These are phyloP conservation scores for Cyclura pinguis DNA, from an alignment of 2,797 vertebrate genomes.

Conservation along the genomic window DNA sequence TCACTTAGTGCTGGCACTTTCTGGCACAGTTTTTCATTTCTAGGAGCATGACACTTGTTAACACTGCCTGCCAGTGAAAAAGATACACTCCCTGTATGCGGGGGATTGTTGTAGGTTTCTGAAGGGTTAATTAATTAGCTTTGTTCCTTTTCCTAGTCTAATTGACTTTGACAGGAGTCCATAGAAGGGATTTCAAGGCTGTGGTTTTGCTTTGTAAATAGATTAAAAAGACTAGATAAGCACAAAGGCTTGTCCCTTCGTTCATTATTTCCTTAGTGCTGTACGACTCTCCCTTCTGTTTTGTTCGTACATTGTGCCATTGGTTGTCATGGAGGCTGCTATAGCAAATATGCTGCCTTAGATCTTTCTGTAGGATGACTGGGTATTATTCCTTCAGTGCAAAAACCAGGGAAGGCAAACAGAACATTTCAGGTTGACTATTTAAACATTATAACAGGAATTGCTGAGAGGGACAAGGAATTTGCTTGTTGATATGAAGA, in stretches of 20 bases:
- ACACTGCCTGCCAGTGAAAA: not conserved
- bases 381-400: slow-evolving; percentile 7
- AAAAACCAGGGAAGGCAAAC: not conserved
- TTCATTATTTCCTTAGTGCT: slow-evolving; percentile 23
- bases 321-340: slow-evolving; percentile 42
- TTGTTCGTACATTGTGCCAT: slow-evolving; percentile 32
- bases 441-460: slow-evolving; percentile 6
- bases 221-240: slow-evolving; percentile 22
- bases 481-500: not conserved
- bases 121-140: slow-evolving; percentile 16
- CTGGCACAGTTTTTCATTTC: slow-evolving; percentile 4
- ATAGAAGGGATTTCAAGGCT: slow-evolving; percentile 26
- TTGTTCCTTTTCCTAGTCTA: not conserved
- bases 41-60: not conserved
- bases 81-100: not conserved
- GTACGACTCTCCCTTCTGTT: slow-evolving; percentile 5
- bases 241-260: not conserved
- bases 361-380: slow-evolving; percentile 27
- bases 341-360: slow-evolving; percentile 41
- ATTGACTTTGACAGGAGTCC: slow-evolving; percentile 7
- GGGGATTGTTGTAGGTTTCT: not conserved
- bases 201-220: slow-evolving; percentile 1
- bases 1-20: not conserved
- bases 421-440: slow-evolving; percentile 15
- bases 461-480: not conserved